Conservation (phyloP, 1,140 invertebrate species). For the Geopemphigus sp. region DNA sequence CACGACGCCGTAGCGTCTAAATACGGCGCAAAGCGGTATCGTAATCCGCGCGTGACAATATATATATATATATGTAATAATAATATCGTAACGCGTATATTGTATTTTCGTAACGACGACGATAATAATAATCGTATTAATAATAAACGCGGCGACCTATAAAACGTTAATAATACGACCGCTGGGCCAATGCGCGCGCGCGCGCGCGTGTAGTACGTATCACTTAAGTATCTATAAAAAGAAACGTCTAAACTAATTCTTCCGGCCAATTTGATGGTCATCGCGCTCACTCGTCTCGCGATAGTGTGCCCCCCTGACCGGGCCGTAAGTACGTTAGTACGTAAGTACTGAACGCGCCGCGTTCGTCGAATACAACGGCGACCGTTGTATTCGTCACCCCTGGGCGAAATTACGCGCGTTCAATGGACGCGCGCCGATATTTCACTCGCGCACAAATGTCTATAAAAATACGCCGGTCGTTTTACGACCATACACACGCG, state of each 20-base stretch:
- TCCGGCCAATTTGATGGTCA: constrained; percentile 49
- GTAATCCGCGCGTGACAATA: not conserved
- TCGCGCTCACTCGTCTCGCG: not conserved
- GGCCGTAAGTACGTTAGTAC: too few species aligned
- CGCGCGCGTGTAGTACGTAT: not conserved
- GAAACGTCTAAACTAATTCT: constrained; percentile 47
- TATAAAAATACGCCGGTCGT: too few species aligned
- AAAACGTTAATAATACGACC: constrained; percentile 31
- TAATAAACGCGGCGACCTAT: constrained; percentile 40
- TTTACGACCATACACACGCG: too few species aligned
- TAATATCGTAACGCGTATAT: constrained; percentile 15
- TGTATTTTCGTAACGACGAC: not conserved
- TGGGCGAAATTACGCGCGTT: too few species aligned
- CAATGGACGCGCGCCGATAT: too few species aligned
- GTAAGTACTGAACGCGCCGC: too few species aligned
- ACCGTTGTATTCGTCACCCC: too few species aligned
- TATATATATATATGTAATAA: too few species aligned
- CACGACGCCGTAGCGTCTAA: too few species aligned
- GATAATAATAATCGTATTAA: not conserved
- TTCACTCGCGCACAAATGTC: too few species aligned
- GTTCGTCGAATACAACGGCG: too few species aligned
- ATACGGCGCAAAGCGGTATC: not conserved
- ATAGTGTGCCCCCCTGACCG: too few species aligned
- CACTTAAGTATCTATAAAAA: constrained; percentile 47
- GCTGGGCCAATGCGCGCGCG: constrained; percentile 3